Conservation (phyloP, 1,140 invertebrate genomes). For the Nephila pilipes region DNA sequence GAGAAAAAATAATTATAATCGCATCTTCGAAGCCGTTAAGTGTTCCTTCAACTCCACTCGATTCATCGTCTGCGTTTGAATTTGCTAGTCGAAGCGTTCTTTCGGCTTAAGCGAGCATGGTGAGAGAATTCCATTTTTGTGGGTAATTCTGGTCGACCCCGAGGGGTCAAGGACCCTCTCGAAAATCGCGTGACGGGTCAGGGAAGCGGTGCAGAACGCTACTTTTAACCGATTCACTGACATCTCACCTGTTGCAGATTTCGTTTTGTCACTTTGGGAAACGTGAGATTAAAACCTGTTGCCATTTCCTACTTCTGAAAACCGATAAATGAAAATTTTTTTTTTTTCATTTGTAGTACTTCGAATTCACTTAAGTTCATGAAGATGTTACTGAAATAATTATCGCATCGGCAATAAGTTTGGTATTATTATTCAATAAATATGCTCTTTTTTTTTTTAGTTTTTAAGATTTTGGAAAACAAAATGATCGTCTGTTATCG, state of each 20-base stretch:
- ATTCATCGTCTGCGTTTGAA: background rate
- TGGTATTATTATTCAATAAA: too few species aligned
- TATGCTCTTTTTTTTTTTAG: too few species aligned
- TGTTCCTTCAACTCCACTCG: background rate
- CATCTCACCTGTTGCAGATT: slow-evolving; percentile 35
- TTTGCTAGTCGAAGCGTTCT: slow-evolving; percentile 2
- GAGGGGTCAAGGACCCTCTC: slow-evolving; percentile 50
- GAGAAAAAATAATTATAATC: slow-evolving; percentile 1
- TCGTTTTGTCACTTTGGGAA: background rate
- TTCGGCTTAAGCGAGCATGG: background rate
- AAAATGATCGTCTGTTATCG: too few species aligned
- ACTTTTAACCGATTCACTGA: slow-evolving; percentile 7
- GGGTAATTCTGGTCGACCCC: slow-evolving; percentile 36
- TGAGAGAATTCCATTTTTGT: slow-evolving; percentile 51
- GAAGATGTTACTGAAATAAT: too few species aligned
- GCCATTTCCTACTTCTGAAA: background rate
- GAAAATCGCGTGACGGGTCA: background rate
- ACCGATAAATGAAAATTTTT: too few species aligned
- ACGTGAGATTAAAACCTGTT: slow-evolving; percentile 31
- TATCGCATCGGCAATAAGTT: too few species aligned
- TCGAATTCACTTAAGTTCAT: too few species aligned
- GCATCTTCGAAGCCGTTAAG: slow-evolving; percentile 14
- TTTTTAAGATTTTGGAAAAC: too few species aligned
- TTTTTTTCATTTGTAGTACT: too few species aligned
- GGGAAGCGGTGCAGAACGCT: slow-evolving; percentile 45